Percentiles rank a stretch among this genome's conserved stretches.
Evolutionary conservation across 2,797 vertebrate species (phyloP).

Genomic region (Amphiprion clarkii): DNA sequence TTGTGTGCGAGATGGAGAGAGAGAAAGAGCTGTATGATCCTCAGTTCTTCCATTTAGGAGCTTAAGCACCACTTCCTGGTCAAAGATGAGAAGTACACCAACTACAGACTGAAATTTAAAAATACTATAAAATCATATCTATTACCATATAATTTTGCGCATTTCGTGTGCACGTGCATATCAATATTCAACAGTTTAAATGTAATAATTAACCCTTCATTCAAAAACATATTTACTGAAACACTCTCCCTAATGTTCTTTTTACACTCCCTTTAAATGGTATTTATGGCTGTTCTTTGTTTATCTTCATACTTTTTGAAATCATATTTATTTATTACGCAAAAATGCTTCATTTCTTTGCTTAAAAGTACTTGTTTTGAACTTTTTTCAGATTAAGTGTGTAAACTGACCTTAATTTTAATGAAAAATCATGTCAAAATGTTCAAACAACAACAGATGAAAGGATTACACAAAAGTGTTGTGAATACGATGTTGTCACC

Average conservation of each 20-base stretch:
- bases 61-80: conserved; percentile 79
- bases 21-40: background rate
- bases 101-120: background rate
- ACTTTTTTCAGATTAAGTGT: too few species aligned
- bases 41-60: conserved; percentile 50
- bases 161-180: background rate
- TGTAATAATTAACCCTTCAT: background rate
- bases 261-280: background rate
- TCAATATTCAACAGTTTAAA: background rate
- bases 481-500: background rate
- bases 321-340: background rate
- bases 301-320: background rate
- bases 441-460: background rate
- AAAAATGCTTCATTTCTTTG: background rate
- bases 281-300: background rate
- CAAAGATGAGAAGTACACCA: conserved; percentile 64
- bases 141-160: too few species aligned
- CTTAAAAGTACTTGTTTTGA: background rate
- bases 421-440: background rate
- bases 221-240: background rate
- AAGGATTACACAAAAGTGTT: background rate
- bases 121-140: background rate
- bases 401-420: background rate
- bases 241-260: background rate
- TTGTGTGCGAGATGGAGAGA: conserved; percentile 4